These are phyloP conservation scores for Frieseomelitta varia DNA, from an alignment of 1,140 invertebrate species.

Conservation along the genomic window DNA sequence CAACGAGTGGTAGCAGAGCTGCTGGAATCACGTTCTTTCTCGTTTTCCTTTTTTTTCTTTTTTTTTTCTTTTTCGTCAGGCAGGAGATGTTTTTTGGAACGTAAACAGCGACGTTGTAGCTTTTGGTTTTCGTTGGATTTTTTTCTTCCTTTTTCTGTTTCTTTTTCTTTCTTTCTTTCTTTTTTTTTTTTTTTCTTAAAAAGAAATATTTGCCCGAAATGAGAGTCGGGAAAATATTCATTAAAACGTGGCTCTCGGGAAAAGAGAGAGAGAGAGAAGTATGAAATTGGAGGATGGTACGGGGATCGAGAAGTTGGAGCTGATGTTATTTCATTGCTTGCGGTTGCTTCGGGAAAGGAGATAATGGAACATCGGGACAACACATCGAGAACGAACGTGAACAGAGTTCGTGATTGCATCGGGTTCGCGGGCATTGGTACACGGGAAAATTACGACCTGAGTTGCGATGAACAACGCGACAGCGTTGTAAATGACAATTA, in stretches of 20 bases:
- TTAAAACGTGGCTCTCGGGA: conserved; percentile 1
- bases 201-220: neutral
- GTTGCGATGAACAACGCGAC: conserved; percentile 6
- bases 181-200: neutral
- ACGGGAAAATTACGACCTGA: neutral
- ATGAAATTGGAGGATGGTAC: conserved; percentile 28
- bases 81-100: neutral
- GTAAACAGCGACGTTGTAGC: neutral
- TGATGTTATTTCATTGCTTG: conserved; percentile 42
- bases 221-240: conserved; percentile 8
- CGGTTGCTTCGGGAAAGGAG: conserved; percentile 46
- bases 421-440: neutral
- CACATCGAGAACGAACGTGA: conserved; percentile 41
- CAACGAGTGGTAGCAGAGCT: neutral
- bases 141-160: neutral
- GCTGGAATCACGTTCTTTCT: neutral
- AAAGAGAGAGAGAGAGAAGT: neutral
- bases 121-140: neutral
- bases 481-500: conserved; percentile 42
- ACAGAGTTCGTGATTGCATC: conserved; percentile 35
- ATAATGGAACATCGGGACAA: conserved; percentile 48
- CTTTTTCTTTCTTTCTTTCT: no score
- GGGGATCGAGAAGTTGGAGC: conserved; percentile 20
- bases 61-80: neutral
- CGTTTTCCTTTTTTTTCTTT: no score